Evolutionary conservation across 1,140 invertebrate species (phyloP).

Genomic region (Aphidius ervi): DNA sequence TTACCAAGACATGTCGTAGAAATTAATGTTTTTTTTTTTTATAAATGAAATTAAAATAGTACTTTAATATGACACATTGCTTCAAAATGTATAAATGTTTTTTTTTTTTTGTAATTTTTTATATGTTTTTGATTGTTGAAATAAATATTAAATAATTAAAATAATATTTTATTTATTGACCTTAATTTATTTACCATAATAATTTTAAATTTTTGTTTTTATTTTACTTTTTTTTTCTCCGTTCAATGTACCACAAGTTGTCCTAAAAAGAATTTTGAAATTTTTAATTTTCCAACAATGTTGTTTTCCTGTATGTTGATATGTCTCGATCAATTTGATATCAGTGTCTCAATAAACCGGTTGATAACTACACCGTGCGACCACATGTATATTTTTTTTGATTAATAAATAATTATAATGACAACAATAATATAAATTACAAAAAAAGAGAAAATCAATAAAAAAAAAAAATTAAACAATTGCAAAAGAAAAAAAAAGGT

Average conservation of each 20-base stretch:
- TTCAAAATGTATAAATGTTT: not conserved
- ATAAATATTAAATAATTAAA: not conserved
- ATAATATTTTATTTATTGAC: not conserved
- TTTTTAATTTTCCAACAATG: conserved; percentile 14
- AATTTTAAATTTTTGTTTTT: no score
- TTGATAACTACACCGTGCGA: conserved; percentile 37
- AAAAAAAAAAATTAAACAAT: not conserved
- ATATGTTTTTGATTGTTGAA: not conserved
- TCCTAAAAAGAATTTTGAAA: conserved; percentile 11
- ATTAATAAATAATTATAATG: not conserved
- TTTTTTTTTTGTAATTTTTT: not conserved
- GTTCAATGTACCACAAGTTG: conserved; percentile 11
- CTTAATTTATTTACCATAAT: no score
- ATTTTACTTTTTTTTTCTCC: not conserved
- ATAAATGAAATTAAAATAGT: not conserved
- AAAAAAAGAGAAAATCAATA: conserved; percentile 2
- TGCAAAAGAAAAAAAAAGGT: not conserved
- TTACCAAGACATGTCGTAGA: conserved; percentile 58
- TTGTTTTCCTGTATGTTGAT: conserved; percentile 19
- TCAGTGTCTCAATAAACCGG: conserved; percentile 36
- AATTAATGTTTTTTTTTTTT: conserved; percentile 26
- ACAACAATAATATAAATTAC: no score
- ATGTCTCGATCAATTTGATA: conserved; percentile 26
- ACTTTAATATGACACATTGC: not conserved
- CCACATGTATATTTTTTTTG: conserved; percentile 17